Evolutionary conservation across 1,140 invertebrate genomes (phyloP), one percentile per base, ranked within the genome.

Genomic region (Drosophila eugracilis): DNA sequence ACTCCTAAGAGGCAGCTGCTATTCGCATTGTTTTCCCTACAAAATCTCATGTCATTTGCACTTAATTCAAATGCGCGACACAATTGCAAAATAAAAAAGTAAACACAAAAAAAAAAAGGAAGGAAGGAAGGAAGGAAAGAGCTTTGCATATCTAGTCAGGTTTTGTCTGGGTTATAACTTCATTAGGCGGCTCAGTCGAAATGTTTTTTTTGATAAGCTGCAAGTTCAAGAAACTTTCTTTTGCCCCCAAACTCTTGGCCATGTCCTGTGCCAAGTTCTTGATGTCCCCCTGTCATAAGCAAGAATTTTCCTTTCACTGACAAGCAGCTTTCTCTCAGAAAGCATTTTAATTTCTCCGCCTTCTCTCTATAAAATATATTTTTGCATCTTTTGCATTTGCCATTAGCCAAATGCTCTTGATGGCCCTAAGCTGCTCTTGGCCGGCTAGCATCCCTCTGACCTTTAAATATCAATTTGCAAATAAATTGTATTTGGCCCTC

Each of bases 21-120:
- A 44, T 58, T 52, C 71, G 60, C 72, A 75, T 75, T 75, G 72
- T 75, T 75, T 74, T 44, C 36, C 45, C 19, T 19, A 21, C 44
- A 76, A 88, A 86, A 89, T 86, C 81, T 85, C 84, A 73, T 91
- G 81, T 91, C 89, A 91, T 91, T 91, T 88, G 78, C 89, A 91
- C 89, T 91, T 91, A 91, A 91, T 91, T 91, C 90, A 86, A 91
- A 90, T 91, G 80, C 89, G 78, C 83, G 81, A 91, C 89, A 91
- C 89, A 91, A 90, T 90, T 72, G 83, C 74, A 45, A 77, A 78
- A 88, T 63, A 60, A 79, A 37, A 36, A 19, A 55, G n/a, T 21
- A 53, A 21, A 50, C 17, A 57, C 22, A 44, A 34, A 22, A 59
- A 17, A 22, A 24, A 12, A 52, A 48, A 36, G 12, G 21, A 15